Conservation (phyloP, 2,888 invertebrate genomes). For the Eucera pruinosa region DNA sequence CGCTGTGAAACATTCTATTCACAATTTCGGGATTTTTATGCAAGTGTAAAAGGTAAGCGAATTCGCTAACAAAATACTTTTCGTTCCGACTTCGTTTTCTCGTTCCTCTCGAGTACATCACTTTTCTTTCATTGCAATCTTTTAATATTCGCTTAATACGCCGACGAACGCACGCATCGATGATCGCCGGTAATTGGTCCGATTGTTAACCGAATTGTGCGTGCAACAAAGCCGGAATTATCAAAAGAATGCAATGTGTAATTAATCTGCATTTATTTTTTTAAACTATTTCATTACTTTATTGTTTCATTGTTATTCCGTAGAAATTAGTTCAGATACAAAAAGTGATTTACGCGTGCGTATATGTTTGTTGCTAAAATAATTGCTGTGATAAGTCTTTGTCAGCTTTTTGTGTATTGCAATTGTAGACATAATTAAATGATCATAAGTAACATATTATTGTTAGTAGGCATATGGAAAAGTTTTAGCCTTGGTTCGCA, state of each 20-base stretch:
- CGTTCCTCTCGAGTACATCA: neutral
- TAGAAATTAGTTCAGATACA: neutral
- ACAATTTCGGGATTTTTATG: constrained; percentile 7
- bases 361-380: too few relatives aligned
- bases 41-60: constrained; percentile 14
- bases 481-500: neutral
- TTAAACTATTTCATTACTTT: neutral
- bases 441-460: neutral
- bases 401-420: too few relatives aligned
- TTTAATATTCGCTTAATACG: neutral
- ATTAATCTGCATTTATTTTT: neutral
- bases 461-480: neutral
- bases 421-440: neutral
- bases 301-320: too few relatives aligned
- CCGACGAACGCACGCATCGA: neutral
- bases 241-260: neutral
- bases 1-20: neutral
- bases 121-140: neutral
- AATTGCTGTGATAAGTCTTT: too few relatives aligned
- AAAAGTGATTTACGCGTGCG: neutral
- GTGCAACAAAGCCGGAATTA: neutral
- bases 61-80: neutral
- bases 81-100: neutral
- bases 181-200: neutral
- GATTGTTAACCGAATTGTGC: neutral